phyloP scores from a whole-genome alignment of 1,140 invertebrate genomes.

The Streblospio benedicti region DNA sequence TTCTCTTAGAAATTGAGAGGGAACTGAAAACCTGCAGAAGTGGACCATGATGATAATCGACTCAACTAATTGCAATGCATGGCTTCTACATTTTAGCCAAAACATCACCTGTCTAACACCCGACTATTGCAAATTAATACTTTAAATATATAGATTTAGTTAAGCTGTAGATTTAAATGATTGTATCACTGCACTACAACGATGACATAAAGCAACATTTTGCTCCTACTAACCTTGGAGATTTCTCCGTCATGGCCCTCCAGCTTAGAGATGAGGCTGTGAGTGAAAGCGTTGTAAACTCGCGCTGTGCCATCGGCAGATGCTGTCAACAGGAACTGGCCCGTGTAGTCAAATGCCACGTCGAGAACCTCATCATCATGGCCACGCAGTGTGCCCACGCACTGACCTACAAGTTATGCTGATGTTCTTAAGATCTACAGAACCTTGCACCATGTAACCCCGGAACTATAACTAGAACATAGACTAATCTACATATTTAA shows the following conservation, averaged over 20 bases:
- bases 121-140: too few relatives aligned
- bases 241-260: conserved; percentile 66
- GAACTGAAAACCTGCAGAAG: too few relatives aligned
- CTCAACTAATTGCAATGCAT: too few relatives aligned
- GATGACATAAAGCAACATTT: not conserved
- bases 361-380: conserved; percentile 70
- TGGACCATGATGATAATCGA: too few relatives aligned
- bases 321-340: conserved; percentile 60
- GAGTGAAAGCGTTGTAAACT: conserved; percentile 57
- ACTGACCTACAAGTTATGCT: conserved; percentile 38
- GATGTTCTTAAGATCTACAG: not conserved
- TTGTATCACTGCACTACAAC: not conserved
- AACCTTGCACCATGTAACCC: not conserved
- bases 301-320: conserved; percentile 63
- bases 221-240: conserved; percentile 62
- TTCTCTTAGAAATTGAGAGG: too few relatives aligned
- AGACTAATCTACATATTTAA: not conserved
- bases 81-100: too few relatives aligned
- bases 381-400: conserved; percentile 55
- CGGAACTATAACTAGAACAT: not conserved
- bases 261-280: conserved; percentile 56
- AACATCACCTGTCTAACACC: too few relatives aligned
- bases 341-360: conserved; percentile 63
- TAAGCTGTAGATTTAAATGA: not conserved
- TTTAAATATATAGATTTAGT: not conserved